Base-by-base conservation (phyloP, 2,797 vertebrate species). In the Denticeps clupeoides region DNA sequence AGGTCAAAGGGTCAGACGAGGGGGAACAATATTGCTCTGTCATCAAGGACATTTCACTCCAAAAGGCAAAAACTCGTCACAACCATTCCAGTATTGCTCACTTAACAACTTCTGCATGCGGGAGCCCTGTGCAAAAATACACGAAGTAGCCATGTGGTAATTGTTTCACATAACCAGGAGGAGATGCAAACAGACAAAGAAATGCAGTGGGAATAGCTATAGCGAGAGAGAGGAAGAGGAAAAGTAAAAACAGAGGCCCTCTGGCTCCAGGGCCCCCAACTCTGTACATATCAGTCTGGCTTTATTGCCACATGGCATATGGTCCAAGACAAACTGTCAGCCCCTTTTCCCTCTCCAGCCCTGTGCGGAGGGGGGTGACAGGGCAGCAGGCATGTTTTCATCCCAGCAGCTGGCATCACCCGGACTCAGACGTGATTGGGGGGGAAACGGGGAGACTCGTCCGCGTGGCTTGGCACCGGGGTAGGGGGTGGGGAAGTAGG, bases 301-400 rank as follows among this genome's bases (percentile, higher is more conserved):
- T 77, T 77, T 81, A 75, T 70, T 85, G 83, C 81, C 79, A 84
- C 61, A 66, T 73, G 74, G 77, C 84, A 84, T 84, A 85, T 83
- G 84, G 75, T 76, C 63, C 70, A 72, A 84, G 82, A 84, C 84
- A 84, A 83, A 84, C 79, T 84, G 81, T 83, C 79, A 83, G 69
- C 64, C 66, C 68, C 70, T 7, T 32, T 72, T 66, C 53, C 54
- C 53, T 53, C 57, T 65, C 65, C 65, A 47, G 67, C 59, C 60
- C 65, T 66, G 52, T 65, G 61, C 47, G 57, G 68, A 25, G 51
- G 53, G 70, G 76, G 70, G 72, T 73, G 75, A 81, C 75, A 74
- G 66, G 64, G 71, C 67, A 74, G 50, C 3, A 73, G 74, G 70
- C 64, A 66, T 35, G 60, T 74, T 74, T 68, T 68, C 66, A 70